Evolutionary conservation across 2,888 invertebrate species (phyloP).

Genomic region (Parnassius smintheus): DNA sequence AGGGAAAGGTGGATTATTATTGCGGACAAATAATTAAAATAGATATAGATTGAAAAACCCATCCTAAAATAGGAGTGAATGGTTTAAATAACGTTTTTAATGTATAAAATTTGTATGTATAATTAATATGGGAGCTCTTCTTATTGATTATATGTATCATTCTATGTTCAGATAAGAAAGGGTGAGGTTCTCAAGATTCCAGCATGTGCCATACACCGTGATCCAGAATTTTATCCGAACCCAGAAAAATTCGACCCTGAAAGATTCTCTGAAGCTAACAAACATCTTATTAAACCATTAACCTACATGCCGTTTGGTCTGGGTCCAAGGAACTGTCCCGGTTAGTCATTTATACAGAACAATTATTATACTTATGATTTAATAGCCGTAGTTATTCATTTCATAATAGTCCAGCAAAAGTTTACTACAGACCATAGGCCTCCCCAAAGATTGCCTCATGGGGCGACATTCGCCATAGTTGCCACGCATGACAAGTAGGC

Average conservation of each 20-base stretch:
- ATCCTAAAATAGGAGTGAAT: background rate
- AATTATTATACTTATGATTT: background rate
- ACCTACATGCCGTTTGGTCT: conserved; percentile 53
- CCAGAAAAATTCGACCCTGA: conserved; percentile 58
- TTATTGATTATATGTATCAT: conserved; percentile 8
- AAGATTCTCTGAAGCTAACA: conserved; percentile 51
- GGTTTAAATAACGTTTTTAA: too few relatives aligned
- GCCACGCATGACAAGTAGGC: too few relatives aligned
- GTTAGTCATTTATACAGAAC: conserved; percentile 36
- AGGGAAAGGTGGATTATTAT: background rate
- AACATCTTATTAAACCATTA: conserved; percentile 43
- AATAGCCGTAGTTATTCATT: background rate
- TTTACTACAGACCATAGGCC: background rate
- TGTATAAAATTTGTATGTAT: background rate
- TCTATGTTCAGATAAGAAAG: conserved; percentile 44
- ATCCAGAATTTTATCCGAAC: conserved; percentile 47
- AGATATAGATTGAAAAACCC: background rate
- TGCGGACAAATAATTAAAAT: background rate
- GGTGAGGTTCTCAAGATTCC: conserved; percentile 60
- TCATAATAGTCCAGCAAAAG: too few relatives aligned
- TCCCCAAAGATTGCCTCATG: background rate
- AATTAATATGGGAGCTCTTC: background rate
- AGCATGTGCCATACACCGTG: conserved; percentile 48
- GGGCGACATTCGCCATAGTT: too few relatives aligned
- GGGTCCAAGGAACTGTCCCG: conserved; percentile 59